These are phyloP conservation scores for Ptiloglossa arizonensis DNA, from an alignment of 1,140 invertebrate species.

Conservation along the genomic window DNA sequence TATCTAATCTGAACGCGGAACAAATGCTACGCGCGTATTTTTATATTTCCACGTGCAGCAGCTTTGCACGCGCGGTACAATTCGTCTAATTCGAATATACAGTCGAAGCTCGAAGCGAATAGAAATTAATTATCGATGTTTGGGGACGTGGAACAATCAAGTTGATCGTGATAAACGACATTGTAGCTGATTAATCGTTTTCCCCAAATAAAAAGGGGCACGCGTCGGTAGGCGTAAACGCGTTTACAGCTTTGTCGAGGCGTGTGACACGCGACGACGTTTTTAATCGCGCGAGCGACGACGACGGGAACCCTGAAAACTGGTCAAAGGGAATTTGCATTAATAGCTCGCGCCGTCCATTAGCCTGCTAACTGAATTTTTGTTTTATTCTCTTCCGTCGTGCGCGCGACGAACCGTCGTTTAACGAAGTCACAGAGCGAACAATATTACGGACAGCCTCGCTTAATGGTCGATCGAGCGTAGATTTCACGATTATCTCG, in stretches of 20 bases:
- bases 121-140: background rate
- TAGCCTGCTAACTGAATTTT: constrained; percentile 70
- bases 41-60: too few relatives aligned
- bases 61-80: too few relatives aligned
- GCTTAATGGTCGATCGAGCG: constrained; percentile 58
- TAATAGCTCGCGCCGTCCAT: constrained; percentile 69
- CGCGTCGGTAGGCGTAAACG: background rate
- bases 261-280: background rate
- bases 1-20: too few relatives aligned
- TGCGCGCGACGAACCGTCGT: constrained; percentile 43
- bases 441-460: constrained; percentile 50
- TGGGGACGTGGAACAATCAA: background rate
- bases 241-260: background rate
- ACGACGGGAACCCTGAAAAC: constrained; percentile 51
- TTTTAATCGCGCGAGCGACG: constrained; percentile 47
- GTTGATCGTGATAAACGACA: background rate
- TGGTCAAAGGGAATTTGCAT: constrained; percentile 71
- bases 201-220: background rate
- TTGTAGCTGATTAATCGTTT: background rate
- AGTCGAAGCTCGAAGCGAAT: too few relatives aligned
- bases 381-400: constrained; percentile 60
- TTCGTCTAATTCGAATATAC: too few relatives aligned
- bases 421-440: constrained; percentile 71
- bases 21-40: too few relatives aligned
- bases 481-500: constrained; percentile 50